Percentiles rank a stretch among this genome's conserved stretches.
Evolutionary conservation across 2,888 invertebrate species (phyloP).

Genomic region (Drosophila ezoana): DNA sequence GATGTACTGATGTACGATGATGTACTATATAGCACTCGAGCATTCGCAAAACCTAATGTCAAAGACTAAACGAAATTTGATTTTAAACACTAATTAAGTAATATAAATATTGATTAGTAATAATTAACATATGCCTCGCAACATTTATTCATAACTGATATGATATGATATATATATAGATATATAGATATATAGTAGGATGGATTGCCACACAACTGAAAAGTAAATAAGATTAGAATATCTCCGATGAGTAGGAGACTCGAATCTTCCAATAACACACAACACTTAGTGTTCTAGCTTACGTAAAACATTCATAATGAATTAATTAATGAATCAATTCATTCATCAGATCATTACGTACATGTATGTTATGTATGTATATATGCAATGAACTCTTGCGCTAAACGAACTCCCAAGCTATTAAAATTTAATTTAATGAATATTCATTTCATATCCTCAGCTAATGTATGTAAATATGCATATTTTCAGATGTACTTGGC

Average conservation of each 20-base stretch:
- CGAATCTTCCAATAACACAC: conserved; percentile 19
- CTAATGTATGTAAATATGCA: too few species aligned
- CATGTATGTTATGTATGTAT: background rate
- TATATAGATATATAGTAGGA: background rate
- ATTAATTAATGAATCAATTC: too few species aligned
- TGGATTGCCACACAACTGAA: conserved; percentile 2
- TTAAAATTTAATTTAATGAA: too few species aligned
- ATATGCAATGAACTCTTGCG: too few species aligned
- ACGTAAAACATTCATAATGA: too few species aligned
- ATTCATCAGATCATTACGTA: background rate
- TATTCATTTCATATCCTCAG: too few species aligned
- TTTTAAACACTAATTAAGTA: conserved; percentile 43
- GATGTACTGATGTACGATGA: too few species aligned
- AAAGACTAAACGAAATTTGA: conserved; percentile 53
- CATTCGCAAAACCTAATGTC: conserved; percentile 38
- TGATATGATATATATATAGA: conserved; percentile 3
- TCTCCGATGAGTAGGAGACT: conserved; percentile 1
- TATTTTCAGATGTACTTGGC: too few species aligned
- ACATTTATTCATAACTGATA: conserved; percentile 25
- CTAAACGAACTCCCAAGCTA: too few species aligned
- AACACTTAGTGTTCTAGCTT: conserved; percentile 30
- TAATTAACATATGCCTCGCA: conserved; percentile 63
- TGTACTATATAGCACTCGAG: background rate
- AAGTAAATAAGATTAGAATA: background rate
- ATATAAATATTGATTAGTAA: conserved; percentile 25